Evolutionary conservation across 2,113 vertebrate species (phyloP).

Genomic region (Sprattus sprattus): DNA sequence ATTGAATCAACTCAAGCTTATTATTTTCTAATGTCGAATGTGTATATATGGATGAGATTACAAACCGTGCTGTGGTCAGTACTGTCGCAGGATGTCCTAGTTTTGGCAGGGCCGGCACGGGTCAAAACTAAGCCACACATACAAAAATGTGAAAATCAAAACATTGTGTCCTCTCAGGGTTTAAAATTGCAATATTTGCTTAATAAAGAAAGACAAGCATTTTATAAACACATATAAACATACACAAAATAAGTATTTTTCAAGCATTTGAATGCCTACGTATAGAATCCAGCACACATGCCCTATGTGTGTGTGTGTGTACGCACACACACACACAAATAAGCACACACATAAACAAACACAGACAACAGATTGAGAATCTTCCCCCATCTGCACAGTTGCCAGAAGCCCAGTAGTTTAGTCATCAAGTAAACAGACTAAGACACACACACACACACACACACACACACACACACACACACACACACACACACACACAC

Average conservation of each 20-base stretch:
- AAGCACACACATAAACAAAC: conserved; percentile 27
- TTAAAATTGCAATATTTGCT: neutral
- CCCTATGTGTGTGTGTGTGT: too few relatives aligned
- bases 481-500: conserved; percentile 21
- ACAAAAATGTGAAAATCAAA: neutral
- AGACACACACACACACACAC: conserved; percentile 11
- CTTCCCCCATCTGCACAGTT: conserved; percentile 1
- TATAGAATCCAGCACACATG: neutral
- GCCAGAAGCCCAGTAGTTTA: conserved; percentile 27
- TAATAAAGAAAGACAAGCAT: neutral
- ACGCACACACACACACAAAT: conserved; percentile 16
- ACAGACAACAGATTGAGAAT: neutral
- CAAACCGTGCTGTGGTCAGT: neutral
- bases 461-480: neutral
- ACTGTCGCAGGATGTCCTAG: neutral
- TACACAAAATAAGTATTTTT: neutral
- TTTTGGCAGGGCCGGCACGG: neutral
- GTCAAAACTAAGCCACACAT: neutral
- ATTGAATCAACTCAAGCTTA: neutral
- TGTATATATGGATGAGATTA: neutral
- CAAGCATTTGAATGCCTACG: neutral
- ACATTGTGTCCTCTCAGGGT: neutral
- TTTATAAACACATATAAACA: neutral
- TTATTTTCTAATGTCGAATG: neutral
- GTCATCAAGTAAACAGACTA: conserved; percentile 20